phyloP scores from a whole-genome alignment of 2,888 invertebrate species.

The Xestia rhomboidea region DNA sequence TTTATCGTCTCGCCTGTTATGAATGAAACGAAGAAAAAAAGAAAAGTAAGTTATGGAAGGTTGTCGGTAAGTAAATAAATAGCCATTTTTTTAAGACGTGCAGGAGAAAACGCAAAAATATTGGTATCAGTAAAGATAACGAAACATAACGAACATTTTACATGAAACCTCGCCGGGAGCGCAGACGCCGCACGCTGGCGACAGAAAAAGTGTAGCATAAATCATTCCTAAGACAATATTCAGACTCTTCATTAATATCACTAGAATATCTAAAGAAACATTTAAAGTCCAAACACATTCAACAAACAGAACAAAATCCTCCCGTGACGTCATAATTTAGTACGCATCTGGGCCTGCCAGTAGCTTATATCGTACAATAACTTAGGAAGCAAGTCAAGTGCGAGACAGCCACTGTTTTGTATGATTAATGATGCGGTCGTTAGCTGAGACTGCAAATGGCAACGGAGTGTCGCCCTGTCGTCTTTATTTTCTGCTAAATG shows the following conservation, averaged over 20 bases:
- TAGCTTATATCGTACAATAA: slow-evolving; percentile 71
- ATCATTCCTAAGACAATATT: not conserved
- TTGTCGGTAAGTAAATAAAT: too few species aligned
- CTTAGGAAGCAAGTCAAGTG: slow-evolving; percentile 75
- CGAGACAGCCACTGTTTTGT: slow-evolving; percentile 79
- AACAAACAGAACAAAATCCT: slow-evolving; percentile 36
- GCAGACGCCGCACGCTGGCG: not conserved
- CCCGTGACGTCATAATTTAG: slow-evolving; percentile 59
- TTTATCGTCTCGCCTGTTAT: too few species aligned
- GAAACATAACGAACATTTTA: not conserved
- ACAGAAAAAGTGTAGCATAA: not conserved
- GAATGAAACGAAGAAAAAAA: too few species aligned
- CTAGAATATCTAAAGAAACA: not conserved
- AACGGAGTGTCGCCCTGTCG: slow-evolving; percentile 80
- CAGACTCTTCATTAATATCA: not conserved
- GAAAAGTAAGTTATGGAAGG: too few species aligned
- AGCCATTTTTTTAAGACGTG: too few species aligned
- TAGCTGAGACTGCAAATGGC: slow-evolving; percentile 82
- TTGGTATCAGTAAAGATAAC: too few species aligned
- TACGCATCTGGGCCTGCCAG: slow-evolving; percentile 66
- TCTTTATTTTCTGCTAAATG: slow-evolving; percentile 81
- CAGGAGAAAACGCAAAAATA: too few species aligned
- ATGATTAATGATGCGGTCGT: slow-evolving; percentile 85
- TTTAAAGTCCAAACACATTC: slow-evolving; percentile 25
- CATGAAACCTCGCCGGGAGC: not conserved